Evolutionary conservation across 2,797 vertebrate species (phyloP), one percentile per base, ranked within the genome.

Genomic region (Sphenopsis melanotis): DNA sequence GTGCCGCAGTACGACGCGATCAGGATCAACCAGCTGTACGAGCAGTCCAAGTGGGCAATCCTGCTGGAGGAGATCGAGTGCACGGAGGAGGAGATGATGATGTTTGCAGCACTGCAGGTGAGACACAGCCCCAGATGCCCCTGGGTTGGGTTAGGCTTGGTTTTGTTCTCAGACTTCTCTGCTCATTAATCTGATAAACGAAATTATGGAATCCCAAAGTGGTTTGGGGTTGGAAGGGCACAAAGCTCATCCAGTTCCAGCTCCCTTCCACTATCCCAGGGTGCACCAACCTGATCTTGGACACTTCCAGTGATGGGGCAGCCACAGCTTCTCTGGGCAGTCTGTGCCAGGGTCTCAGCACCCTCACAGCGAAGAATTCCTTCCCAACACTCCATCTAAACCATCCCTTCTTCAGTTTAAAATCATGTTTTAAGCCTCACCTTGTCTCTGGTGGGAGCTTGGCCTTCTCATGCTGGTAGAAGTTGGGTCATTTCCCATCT

Each of bases 71-170:
- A 99, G 97, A 99, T 99, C 20, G 99, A 99, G 95, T 99, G 99
- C 97, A 99, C 99, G 0, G 99, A 99, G 96, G 99, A 99, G 95
- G 99, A 99, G 97, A 99, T 99, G 99, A 99, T 99, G 99, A 99
- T 99, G 99, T 99, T 99, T 90, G 99, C 99, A 21, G 99, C 99
- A 11, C 97, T 99, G 97, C 99, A 99, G 99, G 99, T 99, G 98
- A 93, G 95, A 47, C 23, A 30, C 10, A 12, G 37, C 56, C 55
- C 23, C 4, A 41, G 21, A 24, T 0, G 0, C 19, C 23, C 11
- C 2, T 4, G 6, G 4, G 9, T 4, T 34, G 39, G 47, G 10
- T 72, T 59, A 2, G 34, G 17, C 30, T 41, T 7, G 4, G 0
- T 39, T 64, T n/a, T 10, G 27, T 59, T 72, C 32, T 22, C 15